Conservation (phyloP, 2,888 invertebrate species). For the Terebella lapidaria region DNA sequence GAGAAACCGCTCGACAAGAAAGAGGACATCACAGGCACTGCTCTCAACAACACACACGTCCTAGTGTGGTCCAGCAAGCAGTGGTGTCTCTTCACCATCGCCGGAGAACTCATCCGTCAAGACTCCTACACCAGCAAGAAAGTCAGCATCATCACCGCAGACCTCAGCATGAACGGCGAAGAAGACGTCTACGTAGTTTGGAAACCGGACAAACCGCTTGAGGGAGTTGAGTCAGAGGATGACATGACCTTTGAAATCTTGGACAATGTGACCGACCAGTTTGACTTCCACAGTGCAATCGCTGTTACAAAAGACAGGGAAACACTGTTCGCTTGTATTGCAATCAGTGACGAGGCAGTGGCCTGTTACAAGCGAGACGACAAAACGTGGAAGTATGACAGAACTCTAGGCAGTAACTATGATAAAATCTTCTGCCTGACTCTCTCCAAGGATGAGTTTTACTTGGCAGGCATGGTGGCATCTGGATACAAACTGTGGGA, state of each 20-base stretch:
- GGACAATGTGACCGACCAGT: slow-evolving; percentile 33
- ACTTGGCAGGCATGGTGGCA: slow-evolving; percentile 65
- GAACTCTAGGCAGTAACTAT: slow-evolving; percentile 42
- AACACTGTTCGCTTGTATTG: slow-evolving; percentile 47
- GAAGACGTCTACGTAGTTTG: slow-evolving; percentile 21
- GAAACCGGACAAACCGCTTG: slow-evolving; percentile 24
- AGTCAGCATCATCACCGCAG: not conserved
- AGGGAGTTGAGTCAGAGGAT: slow-evolving; percentile 34
- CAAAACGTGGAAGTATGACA: slow-evolving; percentile 39
- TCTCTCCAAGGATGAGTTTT: slow-evolving; percentile 74
- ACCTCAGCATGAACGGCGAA: not conserved
- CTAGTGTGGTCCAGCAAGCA: slow-evolving; percentile 40
- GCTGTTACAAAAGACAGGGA: slow-evolving; percentile 26
- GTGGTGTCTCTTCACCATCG: slow-evolving; percentile 36
- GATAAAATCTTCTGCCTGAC: slow-evolving; percentile 59
- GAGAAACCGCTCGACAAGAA: slow-evolving; percentile 75
- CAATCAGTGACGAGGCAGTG: slow-evolving; percentile 48
- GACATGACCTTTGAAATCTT: slow-evolving; percentile 44
- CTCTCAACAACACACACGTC: slow-evolving; percentile 41
- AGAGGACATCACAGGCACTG: slow-evolving; percentile 40
- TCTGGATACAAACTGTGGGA: slow-evolving; percentile 54
- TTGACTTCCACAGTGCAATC: slow-evolving; percentile 51
- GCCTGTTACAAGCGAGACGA: slow-evolving; percentile 38
- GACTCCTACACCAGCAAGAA: not conserved
- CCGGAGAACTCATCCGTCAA: not conserved